A percentile compares a stretch with the other conserved stretches of the same genome.
These are phyloP conservation scores for Melinaea menophilus DNA, from an alignment of 2,888 invertebrate genomes.

Conservation along the genomic window DNA sequence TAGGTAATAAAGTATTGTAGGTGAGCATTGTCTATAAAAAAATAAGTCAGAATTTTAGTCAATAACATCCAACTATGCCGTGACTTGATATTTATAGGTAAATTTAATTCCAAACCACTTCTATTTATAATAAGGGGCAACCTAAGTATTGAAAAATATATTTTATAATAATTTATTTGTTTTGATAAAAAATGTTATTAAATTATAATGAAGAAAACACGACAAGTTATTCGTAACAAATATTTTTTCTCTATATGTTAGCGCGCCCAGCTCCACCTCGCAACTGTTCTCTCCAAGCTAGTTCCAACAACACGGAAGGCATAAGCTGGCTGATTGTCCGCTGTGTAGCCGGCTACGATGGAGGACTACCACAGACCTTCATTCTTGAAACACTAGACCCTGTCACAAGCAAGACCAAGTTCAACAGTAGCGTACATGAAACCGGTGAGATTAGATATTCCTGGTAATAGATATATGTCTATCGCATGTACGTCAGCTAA, in stretches of 20 bases:
- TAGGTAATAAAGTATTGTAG: no score
- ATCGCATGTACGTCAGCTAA: not conserved
- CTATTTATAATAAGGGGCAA: no score
- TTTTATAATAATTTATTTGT: no score
- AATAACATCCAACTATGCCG: no score
- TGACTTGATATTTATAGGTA: no score
- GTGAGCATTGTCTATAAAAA: no score
- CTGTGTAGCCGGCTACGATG: conserved; percentile 92
- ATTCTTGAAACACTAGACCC: conserved; percentile 89
- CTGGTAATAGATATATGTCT: not conserved
- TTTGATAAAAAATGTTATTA: not conserved
- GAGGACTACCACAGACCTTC: conserved; percentile 91
- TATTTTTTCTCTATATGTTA: conserved; percentile 37
- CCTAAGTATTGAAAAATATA: no score
- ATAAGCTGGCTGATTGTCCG: conserved; percentile 83
- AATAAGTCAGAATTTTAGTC: no score
- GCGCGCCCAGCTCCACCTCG: conserved; percentile 89
- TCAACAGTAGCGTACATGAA: conserved; percentile 82
- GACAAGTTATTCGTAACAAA: not conserved
- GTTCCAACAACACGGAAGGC: conserved; percentile 69
- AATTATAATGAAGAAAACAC: not conserved
- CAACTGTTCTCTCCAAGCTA: conserved; percentile 89
- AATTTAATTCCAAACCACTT: no score
- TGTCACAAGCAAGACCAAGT: conserved; percentile 81
- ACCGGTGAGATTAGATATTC: conserved; percentile 47